A percentile compares a stretch with the other conserved stretches of the same genome.
These are phyloP conservation scores for Sebastes paucispinis DNA, from an alignment of 2,797 vertebrate genomes.

Conservation along the genomic window DNA sequence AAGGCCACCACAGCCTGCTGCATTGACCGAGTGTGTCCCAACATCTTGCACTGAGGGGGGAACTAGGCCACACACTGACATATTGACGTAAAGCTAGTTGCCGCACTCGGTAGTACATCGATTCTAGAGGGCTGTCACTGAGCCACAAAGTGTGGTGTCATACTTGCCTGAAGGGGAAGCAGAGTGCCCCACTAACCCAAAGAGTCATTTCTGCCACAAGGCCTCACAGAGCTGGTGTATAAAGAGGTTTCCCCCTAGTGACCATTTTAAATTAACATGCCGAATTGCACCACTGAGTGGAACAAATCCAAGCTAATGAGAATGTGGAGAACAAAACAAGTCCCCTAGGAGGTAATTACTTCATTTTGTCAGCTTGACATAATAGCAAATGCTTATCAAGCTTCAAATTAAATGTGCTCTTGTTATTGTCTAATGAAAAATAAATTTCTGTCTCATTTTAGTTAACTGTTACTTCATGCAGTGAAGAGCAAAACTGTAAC, in stretches of 20 bases:
- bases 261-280: slow-evolving; percentile 11
- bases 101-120: slow-evolving; percentile 12
- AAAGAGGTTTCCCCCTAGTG: slow-evolving; percentile 59
- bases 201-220: slow-evolving; percentile 4
- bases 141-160: slow-evolving; percentile 20
- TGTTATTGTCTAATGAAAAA: slow-evolving; percentile 37
- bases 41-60: not conserved
- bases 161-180: slow-evolving; percentile 38
- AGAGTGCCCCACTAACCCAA: slow-evolving; percentile 58
- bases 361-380: slow-evolving; percentile 42
- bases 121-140: slow-evolving; percentile 29
- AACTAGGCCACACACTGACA: slow-evolving; percentile 37
- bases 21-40: not conserved
- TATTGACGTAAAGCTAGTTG: not conserved
- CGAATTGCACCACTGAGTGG: slow-evolving; percentile 2
- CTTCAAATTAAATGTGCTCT: slow-evolving; percentile 41
- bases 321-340: slow-evolving; percentile 12
- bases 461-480: not conserved
- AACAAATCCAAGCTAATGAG: slow-evolving; percentile 54
- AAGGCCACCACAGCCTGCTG: not conserved
- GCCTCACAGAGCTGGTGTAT: not conserved
- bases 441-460: slow-evolving; percentile 24
- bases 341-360: slow-evolving; percentile 42
- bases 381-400: slow-evolving; percentile 15
- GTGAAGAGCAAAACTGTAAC: not conserved